These are phyloP conservation scores for Drosophila pegasa DNA, from an alignment of 2,888 invertebrate species.

Conservation along the genomic window DNA sequence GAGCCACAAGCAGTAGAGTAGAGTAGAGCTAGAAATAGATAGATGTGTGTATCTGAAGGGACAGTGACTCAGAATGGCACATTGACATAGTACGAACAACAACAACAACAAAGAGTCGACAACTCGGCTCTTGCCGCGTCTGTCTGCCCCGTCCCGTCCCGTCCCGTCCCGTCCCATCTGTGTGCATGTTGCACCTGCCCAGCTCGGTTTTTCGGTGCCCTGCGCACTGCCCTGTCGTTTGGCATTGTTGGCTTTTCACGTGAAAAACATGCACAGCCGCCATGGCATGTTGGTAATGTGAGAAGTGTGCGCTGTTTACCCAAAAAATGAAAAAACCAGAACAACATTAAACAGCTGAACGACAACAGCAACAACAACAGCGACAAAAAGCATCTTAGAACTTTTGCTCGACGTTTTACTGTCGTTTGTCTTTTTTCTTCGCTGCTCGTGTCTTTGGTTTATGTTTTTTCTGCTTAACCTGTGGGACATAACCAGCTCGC, in stretches of 20 bases:
- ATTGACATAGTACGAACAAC: conserved; percentile 52
- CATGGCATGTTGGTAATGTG: conserved; percentile 54
- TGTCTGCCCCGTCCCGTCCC: neutral
- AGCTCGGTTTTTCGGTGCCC: conserved; percentile 23
- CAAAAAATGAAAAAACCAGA: conserved; percentile 16
- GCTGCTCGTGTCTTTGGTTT: conserved; percentile 10
- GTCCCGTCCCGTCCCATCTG: neutral
- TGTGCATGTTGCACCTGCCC: conserved; percentile 75
- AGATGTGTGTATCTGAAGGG: neutral
- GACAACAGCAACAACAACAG: conserved; percentile 6
- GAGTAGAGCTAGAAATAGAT: neutral
- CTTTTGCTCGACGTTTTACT: conserved; percentile 14
- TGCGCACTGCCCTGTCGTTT: conserved; percentile 2
- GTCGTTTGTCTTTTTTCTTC: conserved; percentile 11
- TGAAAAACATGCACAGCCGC: conserved; percentile 58
- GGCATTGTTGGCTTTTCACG: conserved; percentile 53
- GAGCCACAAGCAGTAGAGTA: conserved; percentile 1
- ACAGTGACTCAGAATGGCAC: conserved; percentile 52
- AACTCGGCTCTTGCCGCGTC: conserved; percentile 17
- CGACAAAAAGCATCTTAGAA: conserved; percentile 25
- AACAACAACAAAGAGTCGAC: conserved; percentile 18
- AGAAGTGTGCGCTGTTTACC: conserved; percentile 56
- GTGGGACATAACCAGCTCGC: neutral
- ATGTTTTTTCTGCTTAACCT: conserved; percentile 12
- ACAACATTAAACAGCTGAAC: conserved; percentile 5